Evolutionary conservation across 2,797 vertebrate genomes (phyloP).

Genomic region (Jordanella pulchra): DNA sequence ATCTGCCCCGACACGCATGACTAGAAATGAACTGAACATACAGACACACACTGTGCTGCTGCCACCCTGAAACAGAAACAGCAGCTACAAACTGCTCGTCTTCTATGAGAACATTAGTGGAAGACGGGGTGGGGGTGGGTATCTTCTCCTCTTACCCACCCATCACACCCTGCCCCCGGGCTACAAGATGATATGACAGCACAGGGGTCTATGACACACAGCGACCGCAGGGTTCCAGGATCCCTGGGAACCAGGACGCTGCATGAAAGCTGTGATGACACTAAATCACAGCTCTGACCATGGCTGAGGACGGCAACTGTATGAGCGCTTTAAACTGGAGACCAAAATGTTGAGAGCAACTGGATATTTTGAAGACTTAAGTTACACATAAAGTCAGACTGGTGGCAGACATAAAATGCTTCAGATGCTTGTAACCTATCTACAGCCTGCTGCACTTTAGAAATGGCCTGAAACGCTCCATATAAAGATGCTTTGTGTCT

Average conservation of each 20-base stretch:
- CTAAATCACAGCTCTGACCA: constrained; percentile 32
- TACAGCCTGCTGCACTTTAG: neutral
- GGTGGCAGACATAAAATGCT: neutral
- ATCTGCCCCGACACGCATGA: constrained; percentile 53
- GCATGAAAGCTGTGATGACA: constrained; percentile 59
- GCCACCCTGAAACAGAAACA: constrained; percentile 65
- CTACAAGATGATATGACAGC: constrained; percentile 62
- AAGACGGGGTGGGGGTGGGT: constrained; percentile 5
- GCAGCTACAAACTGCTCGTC: constrained; percentile 47
- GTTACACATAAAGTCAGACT: constrained; percentile 22
- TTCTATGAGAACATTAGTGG: constrained; percentile 42
- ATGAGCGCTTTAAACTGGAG: constrained; percentile 33
- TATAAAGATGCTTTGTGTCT: neutral
- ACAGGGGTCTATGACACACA: constrained; percentile 37
- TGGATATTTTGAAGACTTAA: constrained; percentile 2
- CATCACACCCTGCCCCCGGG: constrained; percentile 83
- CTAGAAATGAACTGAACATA: constrained; percentile 27
- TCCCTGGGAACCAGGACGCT: constrained; percentile 34
- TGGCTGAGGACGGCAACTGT: constrained; percentile 16
- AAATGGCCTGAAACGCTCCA: neutral
- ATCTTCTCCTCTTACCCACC: constrained; percentile 72
- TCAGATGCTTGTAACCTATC: neutral
- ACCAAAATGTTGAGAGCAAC: neutral
- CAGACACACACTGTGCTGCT: constrained; percentile 15
- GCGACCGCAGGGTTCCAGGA: constrained; percentile 32